phyloP scores from a whole-genome alignment of 1,140 invertebrate species.

The Calliphora vicina region DNA sequence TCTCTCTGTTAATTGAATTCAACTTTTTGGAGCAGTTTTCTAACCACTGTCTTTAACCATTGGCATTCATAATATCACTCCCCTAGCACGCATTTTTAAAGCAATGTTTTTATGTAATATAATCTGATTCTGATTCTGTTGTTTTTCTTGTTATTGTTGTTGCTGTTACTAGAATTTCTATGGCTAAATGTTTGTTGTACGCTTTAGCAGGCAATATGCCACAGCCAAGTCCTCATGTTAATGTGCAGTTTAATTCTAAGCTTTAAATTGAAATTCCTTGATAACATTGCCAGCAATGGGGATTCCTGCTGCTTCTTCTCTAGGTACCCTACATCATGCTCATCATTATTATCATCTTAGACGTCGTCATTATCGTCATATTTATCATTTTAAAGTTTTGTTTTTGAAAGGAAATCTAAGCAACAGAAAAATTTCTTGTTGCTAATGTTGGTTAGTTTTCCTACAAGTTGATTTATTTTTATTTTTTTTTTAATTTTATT shows the following conservation, averaged over 20 bases:
- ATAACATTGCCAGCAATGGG: not conserved
- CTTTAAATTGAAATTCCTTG: conserved; percentile 13
- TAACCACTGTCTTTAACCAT: too few species aligned
- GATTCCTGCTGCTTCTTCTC: not conserved
- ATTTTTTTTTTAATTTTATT: not conserved
- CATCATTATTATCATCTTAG: not conserved
- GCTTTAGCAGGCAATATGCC: not conserved
- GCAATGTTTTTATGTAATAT: conserved; percentile 20
- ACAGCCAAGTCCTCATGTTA: not conserved
- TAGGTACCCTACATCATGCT: not conserved
- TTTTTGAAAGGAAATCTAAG: not conserved
- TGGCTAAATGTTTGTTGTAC: conserved; percentile 19
- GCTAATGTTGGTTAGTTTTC: not conserved
- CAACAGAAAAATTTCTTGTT: conserved; percentile 1
- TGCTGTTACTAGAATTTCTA: conserved; percentile 1
- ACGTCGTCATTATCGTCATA: not conserved
- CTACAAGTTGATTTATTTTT: not conserved
- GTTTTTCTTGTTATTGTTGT: conserved; percentile 18
- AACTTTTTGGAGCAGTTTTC: too few species aligned
- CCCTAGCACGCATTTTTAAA: conserved; percentile 21
- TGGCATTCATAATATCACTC: too few species aligned
- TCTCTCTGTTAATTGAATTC: too few species aligned
- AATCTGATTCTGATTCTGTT: conserved; percentile 16
- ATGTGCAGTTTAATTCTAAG: conserved; percentile 18
- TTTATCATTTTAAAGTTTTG: not conserved